Percentiles rank a stretch among this genome's conserved stretches.
These are phyloP conservation scores for Petrocephalus microphthalmus DNA, from an alignment of 2,113 vertebrate species.

Conservation along the genomic window DNA sequence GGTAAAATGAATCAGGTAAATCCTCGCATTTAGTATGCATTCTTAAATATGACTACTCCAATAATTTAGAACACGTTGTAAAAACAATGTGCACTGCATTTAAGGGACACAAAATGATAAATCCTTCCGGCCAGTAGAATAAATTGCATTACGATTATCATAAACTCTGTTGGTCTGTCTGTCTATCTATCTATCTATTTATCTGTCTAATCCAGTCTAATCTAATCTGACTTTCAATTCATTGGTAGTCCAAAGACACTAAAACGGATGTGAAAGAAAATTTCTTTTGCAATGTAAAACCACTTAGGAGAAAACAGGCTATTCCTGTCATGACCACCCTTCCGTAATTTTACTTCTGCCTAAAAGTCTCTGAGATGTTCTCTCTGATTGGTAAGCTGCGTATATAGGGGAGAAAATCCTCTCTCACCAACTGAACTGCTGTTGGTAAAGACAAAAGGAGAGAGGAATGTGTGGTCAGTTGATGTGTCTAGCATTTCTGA, in stretches of 20 bases:
- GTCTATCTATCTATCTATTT: background rate
- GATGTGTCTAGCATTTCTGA: background rate
- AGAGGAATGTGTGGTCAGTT: conserved; percentile 3
- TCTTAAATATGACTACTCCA: no score
- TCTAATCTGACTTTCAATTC: background rate
- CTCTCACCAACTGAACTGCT: background rate
- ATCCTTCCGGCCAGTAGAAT: no score
- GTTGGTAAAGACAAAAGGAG: background rate
- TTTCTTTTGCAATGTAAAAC: background rate
- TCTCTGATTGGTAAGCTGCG: background rate
- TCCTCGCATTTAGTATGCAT: no score
- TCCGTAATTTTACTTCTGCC: background rate
- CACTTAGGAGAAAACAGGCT: background rate
- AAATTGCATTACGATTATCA: no score
- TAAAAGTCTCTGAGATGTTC: background rate
- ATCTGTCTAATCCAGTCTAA: no score
- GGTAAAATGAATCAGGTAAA: no score
- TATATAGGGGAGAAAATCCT: background rate
- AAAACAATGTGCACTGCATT: no score
- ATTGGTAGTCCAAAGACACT: background rate
- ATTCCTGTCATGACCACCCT: background rate
- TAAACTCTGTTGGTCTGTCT: background rate
- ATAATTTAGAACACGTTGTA: no score
- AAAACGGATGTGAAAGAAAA: background rate
- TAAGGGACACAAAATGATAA: no score